Conservation (phyloP, 2,797 vertebrate species). For the Buphagus erythrorhynchus region DNA sequence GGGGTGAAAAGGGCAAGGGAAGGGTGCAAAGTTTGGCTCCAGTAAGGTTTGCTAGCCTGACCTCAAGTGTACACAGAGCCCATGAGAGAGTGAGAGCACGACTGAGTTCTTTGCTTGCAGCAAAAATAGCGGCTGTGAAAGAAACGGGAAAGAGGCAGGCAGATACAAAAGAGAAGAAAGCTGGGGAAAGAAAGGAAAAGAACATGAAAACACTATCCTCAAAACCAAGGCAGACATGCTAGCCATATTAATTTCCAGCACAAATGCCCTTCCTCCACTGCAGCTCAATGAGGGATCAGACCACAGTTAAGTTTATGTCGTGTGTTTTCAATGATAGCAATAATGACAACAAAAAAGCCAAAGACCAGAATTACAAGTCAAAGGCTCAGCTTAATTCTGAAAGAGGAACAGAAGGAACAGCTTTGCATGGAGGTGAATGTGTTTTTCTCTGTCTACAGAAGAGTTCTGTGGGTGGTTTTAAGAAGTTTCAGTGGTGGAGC, state of each 20-base stretch:
- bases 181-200: slow-evolving; percentile 33
- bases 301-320: neutral
- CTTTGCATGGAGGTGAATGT: neutral
- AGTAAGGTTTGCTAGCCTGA: neutral
- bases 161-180: slow-evolving; percentile 48
- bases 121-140: slow-evolving; percentile 20
- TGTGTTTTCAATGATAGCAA: neutral
- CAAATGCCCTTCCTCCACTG: neutral
- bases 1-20: neutral
- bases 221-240: slow-evolving; percentile 14
- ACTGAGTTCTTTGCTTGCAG: slow-evolving; percentile 19
- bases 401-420: neutral
- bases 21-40: neutral
- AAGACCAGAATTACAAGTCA: neutral
- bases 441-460: neutral
- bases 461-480: slow-evolving; percentile 35
- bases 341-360: neutral
- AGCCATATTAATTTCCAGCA: slow-evolving; percentile 26
- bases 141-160: neutral
- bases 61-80: neutral
- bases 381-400: neutral
- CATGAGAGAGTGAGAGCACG: neutral
- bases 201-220: slow-evolving; percentile 37
- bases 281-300: neutral
- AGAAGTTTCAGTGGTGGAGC: neutral